A percentile compares a stretch with the other conserved stretches of the same genome.
phyloP scores from a whole-genome alignment of 2,797 vertebrate genomes.

The Falco columbarius region DNA sequence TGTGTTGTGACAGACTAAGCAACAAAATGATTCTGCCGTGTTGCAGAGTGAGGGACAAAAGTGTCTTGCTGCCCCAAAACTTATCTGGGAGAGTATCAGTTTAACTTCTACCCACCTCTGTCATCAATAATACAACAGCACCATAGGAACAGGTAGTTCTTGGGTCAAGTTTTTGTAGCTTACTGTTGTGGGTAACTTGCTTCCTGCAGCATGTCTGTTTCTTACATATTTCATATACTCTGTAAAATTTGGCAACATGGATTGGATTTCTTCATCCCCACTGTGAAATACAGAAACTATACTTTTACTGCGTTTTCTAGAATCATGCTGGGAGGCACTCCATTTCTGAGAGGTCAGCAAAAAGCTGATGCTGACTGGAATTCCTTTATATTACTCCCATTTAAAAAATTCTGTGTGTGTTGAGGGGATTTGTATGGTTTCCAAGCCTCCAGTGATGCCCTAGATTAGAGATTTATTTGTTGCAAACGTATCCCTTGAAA shows the following conservation, averaged over 20 bases:
- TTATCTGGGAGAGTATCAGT: neutral
- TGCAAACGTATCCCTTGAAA: slow-evolving; percentile 53
- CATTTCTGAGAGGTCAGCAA: neutral
- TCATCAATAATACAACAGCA: neutral
- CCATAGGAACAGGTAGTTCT: neutral
- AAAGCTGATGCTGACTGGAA: neutral
- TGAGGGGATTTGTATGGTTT: neutral
- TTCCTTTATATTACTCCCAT: neutral
- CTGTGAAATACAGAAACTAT: neutral
- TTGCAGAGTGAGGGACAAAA: neutral
- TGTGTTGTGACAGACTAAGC: neutral
- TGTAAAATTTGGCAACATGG: neutral
- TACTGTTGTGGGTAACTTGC: neutral
- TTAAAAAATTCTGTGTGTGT: neutral
- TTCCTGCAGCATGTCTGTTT: neutral
- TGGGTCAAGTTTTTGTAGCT: neutral
- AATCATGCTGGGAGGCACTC: neutral
- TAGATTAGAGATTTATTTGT: slow-evolving; percentile 32
- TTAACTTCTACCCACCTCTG: neutral
- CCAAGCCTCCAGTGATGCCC: neutral
- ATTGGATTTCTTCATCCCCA: neutral
- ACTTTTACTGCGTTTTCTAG: neutral
- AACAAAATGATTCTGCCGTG: neutral
- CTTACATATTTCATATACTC: neutral
- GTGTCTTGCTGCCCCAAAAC: neutral